Evolutionary conservation across 1,140 invertebrate genomes (phyloP), one percentile per base, ranked within the genome.

Genomic region (Antheraea pernyi): DNA sequence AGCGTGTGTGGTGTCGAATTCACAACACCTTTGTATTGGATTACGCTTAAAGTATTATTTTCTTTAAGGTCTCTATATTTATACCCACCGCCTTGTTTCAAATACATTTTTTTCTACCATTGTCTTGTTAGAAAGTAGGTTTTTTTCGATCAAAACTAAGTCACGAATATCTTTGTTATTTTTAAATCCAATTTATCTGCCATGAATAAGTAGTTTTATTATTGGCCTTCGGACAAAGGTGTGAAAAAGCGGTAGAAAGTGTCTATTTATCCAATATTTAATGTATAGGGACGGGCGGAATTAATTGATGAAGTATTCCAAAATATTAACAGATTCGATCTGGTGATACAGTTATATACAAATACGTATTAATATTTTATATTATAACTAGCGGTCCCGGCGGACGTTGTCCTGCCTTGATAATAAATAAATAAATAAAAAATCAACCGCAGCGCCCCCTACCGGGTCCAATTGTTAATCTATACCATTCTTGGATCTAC

Each of bases 1-100:
- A 63, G 61, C 13, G 9, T 37, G 30, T 37, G 61, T 36, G 30
- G 59, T 63, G 61, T 63, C 22, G 61, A 63, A 63, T 63, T 63
- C 11, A 63, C 61, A 63, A 63, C 46, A 53, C 13, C 46, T 53
- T 16, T 53, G 46, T 53, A 53, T 53, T 53, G 46, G 46, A 53
- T 53, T 53, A 53, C 46, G 16, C 46, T 53, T 53, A 53, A 53
- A 13, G 46, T 53, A 53, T 53, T 53, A 16, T 53, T 16, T 53
- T 53, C 11, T 53, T 53, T 16, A 53, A 16, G 46, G 9, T 53
- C 6, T 53, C 16, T 16, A 53, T 53, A 53, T 53, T 53, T 16
- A 53, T 53, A 42, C 7, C 22, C 16, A 2, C 0, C 46, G 16
- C 46, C 16, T 53, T 53, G 46, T 53, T 53, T 53, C 46, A 53